Percentiles rank a stretch among this genome's conserved stretches.
Conservation (phyloP, 1,140 invertebrate species). For the Linepithema humile region DNA sequence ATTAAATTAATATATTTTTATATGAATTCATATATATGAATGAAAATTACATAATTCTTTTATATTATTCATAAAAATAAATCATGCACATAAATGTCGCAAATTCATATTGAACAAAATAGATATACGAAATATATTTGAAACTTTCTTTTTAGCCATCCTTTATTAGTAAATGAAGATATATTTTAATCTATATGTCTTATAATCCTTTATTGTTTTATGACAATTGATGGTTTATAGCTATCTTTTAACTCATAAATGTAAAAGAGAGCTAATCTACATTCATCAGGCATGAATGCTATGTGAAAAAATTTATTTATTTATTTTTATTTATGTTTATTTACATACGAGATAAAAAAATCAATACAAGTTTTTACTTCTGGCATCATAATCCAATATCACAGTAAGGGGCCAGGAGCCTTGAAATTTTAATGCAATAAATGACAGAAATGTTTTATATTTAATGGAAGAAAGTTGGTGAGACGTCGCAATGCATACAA, state of each 20-base stretch:
- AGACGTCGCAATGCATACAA: neutral
- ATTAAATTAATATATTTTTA: too few relatives aligned
- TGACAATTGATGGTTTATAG: neutral
- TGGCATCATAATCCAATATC: neutral
- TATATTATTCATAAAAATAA: neutral
- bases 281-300: too few relatives aligned
- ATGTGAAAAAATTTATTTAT: too few relatives aligned
- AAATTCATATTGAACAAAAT: neutral
- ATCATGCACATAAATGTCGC: neutral
- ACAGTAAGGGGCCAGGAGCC: neutral
- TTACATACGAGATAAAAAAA: neutral
- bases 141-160: neutral
- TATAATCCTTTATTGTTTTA: too few relatives aligned
- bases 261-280: neutral
- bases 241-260: neutral
- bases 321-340: neutral
- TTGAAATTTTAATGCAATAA: slow-evolving; percentile 43
- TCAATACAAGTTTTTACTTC: neutral
- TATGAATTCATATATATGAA: too few relatives aligned
- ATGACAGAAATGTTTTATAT: slow-evolving; percentile 35
- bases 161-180: neutral
- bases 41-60: too few relatives aligned
- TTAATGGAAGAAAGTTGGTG: slow-evolving; percentile 35
- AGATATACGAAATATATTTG: neutral
- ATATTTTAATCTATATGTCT: neutral